These are phyloP conservation scores for Ochropleura plecta DNA, from an alignment of 2,888 invertebrate genomes.

Conservation along the genomic window DNA sequence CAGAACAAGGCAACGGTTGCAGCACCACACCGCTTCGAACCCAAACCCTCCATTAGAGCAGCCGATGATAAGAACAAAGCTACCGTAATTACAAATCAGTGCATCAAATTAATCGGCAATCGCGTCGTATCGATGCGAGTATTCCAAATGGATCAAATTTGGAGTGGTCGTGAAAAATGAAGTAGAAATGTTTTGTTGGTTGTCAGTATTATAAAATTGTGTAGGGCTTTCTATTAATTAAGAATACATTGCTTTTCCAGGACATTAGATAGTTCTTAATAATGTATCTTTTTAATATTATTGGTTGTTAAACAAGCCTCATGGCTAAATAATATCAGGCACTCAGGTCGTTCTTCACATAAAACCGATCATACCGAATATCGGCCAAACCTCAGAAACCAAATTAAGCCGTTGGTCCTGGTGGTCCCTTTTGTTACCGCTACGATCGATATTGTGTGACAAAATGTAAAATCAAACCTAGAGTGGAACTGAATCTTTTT, in stretches of 20 bases:
- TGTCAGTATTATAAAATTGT: not conserved
- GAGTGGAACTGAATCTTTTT: no score
- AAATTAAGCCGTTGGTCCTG: no score
- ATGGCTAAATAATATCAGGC: no score
- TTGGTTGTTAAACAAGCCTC: no score
- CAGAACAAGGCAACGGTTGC: conserved; percentile 76
- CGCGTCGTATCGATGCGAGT: conserved; percentile 35
- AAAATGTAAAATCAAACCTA: no score
- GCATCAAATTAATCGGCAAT: conserved; percentile 68
- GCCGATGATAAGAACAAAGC: conserved; percentile 80
- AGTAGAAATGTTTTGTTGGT: not conserved
- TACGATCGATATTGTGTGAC: no score
- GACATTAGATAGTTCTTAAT: not conserved
- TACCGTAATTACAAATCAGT: conserved; percentile 74
- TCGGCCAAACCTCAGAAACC: no score
- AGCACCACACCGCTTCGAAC: conserved; percentile 66
- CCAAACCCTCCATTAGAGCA: conserved; percentile 77
- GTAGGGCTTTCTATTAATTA: not conserved
- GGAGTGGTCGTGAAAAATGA: conserved; percentile 11
- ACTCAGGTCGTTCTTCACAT: no score
- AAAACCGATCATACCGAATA: no score
- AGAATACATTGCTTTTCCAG: not conserved
- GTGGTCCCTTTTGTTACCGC: no score
- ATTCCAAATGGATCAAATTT: conserved; percentile 54
- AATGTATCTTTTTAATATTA: no score